phyloP scores from a whole-genome alignment of 2,797 vertebrate genomes.

The Myotis vivesi region DNA sequence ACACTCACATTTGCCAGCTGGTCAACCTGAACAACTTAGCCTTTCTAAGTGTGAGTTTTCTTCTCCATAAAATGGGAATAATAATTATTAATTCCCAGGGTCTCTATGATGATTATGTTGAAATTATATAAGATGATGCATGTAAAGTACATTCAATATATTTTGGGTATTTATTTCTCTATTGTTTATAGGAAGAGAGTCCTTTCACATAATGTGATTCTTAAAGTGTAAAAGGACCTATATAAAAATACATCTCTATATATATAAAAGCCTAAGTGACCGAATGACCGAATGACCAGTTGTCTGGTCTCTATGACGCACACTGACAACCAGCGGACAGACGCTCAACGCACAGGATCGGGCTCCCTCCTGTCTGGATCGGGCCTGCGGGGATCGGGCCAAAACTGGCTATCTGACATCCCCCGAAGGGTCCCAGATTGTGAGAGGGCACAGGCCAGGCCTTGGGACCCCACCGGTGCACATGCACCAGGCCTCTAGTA shows the following conservation, averaged over 20 bases:
- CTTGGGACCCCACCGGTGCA: no score
- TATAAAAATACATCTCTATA: background rate
- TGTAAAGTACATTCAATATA: background rate
- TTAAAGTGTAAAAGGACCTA: background rate
- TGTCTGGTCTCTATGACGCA: no score
- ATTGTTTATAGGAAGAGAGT: background rate
- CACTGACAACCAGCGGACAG: no score
- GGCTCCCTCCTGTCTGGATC: no score
- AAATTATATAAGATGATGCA: background rate
- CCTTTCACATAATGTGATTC: background rate
- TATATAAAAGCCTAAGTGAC: no score
- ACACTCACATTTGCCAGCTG: background rate
- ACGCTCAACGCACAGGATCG: no score
- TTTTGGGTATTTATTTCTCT: background rate
- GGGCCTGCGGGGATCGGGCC: no score
- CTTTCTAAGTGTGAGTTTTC: background rate
- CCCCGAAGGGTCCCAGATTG: no score
- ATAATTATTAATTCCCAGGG: background rate
- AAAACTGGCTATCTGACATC: rapidly evolving
- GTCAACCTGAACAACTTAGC: background rate
- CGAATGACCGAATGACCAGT: no score
- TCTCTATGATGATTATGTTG: background rate
- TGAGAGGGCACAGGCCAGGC: no score
- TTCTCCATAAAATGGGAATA: background rate
- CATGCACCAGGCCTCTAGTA: no score